Evolutionary conservation across 1,140 invertebrate genomes (phyloP), one percentile per base, ranked within the genome.

Genomic region (Bombus superbus): DNA sequence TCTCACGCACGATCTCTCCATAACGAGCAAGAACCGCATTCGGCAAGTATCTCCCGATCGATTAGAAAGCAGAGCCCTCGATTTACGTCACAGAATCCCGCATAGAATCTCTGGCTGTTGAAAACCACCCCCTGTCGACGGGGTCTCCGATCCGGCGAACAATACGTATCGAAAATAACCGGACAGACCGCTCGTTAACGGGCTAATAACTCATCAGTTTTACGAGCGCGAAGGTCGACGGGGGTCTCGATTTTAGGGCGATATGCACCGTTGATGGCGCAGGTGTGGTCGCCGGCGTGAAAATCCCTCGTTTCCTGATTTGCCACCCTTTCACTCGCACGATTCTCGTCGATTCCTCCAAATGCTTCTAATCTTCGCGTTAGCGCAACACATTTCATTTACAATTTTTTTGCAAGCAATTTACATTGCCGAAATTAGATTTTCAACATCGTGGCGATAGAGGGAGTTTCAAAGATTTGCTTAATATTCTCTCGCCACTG

Each of bases 141-240:
- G 47, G 47, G 47, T 22, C 47, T 53, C 53, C 35, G 75, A 76
- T 76, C 9, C 11, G 22, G 59, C n/a, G 73, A 76, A 89, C 87
- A 89, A 82, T 88, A 59, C 68, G 62, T 77, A 86, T 91, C 88
- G 86, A 85, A 91, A 91, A 86, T 90, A 91, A 83, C 86, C 77
- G 82, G 75, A 86, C 78, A 74, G 74, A 28, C 81, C 44, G 88
- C 79, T 91, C 86, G 84, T 91, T 91, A 91, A 91, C 90, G 91
- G 85, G 81, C 85, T 91, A 91, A 92, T 91, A 91, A 91, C 89
- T 91, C 90, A 81, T 92, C 90, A 85, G 85, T 84, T 92, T 92
- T 91, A 91, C 81, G 86, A 89, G 47, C 75, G 73, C 75, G 81
- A 84, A 84, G 86, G 80, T 77, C 81, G 82, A 83, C 68, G 68